Evolutionary conservation across 2,797 vertebrate genomes (phyloP).

Genomic region (Heteromormyrus szaboi): DNA sequence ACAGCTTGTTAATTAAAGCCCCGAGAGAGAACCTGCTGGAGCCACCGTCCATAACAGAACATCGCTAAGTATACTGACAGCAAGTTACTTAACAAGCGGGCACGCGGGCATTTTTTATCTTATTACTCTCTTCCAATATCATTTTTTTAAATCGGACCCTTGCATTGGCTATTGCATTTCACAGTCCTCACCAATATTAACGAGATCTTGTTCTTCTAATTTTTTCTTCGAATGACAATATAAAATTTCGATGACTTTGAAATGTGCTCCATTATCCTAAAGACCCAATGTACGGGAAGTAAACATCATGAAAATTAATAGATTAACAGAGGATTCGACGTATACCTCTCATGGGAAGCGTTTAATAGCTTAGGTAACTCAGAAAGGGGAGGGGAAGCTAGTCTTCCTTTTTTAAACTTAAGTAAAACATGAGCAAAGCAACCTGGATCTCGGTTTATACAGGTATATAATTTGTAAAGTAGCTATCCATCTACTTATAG

Average conservation of each 20-base stretch:
- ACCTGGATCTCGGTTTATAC: neutral
- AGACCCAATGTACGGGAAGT: neutral
- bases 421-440: neutral
- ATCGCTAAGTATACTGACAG: conserved; percentile 71
- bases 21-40: conserved; percentile 68
- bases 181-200: conserved; percentile 22
- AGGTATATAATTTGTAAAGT: neutral
- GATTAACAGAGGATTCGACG: neutral
- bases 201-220: neutral
- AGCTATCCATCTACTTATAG: neutral
- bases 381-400: neutral
- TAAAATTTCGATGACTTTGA: neutral
- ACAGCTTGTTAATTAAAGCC: conserved; percentile 77
- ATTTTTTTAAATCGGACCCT: conserved; percentile 54
- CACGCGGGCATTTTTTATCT: conserved; percentile 29
- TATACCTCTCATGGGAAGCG: neutral
- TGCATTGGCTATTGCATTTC: conserved; percentile 60
- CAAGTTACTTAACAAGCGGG: conserved; percentile 65
- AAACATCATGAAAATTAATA: neutral
- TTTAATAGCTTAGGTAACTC: neutral
- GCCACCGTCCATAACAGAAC: conserved; percentile 70
- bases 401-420: neutral
- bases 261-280: neutral
- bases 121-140: conserved; percentile 45
- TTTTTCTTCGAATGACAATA: neutral